These are phyloP conservation scores for Colossoma macropomum DNA, from an alignment of 2,113 vertebrate genomes.

Conservation along the genomic window DNA sequence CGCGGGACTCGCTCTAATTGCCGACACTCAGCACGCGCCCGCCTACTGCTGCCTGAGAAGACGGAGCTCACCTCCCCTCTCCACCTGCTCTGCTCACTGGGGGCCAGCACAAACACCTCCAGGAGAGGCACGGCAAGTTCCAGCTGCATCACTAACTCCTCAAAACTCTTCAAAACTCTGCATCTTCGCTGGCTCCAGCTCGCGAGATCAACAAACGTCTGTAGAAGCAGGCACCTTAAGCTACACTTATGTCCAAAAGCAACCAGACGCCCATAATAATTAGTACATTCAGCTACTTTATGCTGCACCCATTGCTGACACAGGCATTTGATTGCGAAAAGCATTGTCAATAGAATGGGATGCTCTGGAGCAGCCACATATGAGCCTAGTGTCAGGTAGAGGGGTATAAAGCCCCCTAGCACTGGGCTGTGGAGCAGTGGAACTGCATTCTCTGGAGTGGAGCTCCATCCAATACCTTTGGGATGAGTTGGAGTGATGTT, in stretches of 20 bases:
- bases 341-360: not conserved
- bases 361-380: not conserved
- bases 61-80: constrained; percentile 34
- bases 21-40: constrained; percentile 46
- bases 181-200: not conserved
- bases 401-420: too few relatives aligned
- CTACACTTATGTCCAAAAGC: not conserved
- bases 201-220: not conserved
- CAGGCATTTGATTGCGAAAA: too few relatives aligned
- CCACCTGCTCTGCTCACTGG: constrained; percentile 44
- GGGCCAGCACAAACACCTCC: constrained; percentile 27
- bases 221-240: not conserved
- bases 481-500: not conserved
- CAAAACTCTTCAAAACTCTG: not conserved
- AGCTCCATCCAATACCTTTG: not conserved
- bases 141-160: constrained; percentile 3
- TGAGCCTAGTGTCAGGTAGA: not conserved
- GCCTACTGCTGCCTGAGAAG: constrained; percentile 36
- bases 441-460: too few relatives aligned
- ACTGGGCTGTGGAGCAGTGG: not conserved
- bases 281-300: not conserved
- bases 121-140: constrained; percentile 9
- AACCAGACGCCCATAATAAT: not conserved
- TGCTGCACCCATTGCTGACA: not conserved
- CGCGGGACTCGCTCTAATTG: constrained; percentile 65